A percentile compares a stretch with the other conserved stretches of the same genome.
These are phyloP conservation scores for Micromys minutus DNA, from an alignment of 2,113 vertebrate species.

Conservation along the genomic window DNA sequence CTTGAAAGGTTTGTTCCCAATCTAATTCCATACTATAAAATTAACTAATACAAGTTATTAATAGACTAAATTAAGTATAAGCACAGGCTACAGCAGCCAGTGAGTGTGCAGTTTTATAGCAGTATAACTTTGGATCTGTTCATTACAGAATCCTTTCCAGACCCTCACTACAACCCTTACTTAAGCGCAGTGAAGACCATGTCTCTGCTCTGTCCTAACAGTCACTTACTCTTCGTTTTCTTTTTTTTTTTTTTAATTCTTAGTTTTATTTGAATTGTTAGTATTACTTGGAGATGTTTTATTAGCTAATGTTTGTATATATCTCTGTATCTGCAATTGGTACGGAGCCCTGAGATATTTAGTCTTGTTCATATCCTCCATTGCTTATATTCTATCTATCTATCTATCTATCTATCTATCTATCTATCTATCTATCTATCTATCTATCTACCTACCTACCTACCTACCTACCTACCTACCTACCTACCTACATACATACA, in stretches of 20 bases:
- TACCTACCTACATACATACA: not conserved
- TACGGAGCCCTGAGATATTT: not conserved
- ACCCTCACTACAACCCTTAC: not conserved
- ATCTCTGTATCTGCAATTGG: not conserved
- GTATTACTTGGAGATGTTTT: not conserved
- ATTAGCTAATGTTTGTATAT: not conserved
- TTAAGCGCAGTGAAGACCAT: not conserved
- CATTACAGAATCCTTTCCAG: not conserved
- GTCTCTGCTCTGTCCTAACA: not conserved
- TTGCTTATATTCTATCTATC: not conserved
- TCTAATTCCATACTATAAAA: not conserved
- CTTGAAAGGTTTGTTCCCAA: not conserved
- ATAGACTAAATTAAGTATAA: not conserved
- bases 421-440: not conserved
- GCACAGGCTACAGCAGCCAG: not conserved
- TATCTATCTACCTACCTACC: too few species aligned
- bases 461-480: too few species aligned
- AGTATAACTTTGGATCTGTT: not conserved
- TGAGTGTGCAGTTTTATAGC: not conserved
- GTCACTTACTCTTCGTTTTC: not conserved
- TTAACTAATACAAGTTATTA: not conserved
- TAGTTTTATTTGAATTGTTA: slow-evolving; percentile 13
- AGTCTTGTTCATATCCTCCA: not conserved
- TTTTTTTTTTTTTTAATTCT: not conserved
- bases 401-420: not conserved